Evolutionary conservation across 2,113 vertebrate genomes (phyloP).

Genomic region (Syngnathus floridae): DNA sequence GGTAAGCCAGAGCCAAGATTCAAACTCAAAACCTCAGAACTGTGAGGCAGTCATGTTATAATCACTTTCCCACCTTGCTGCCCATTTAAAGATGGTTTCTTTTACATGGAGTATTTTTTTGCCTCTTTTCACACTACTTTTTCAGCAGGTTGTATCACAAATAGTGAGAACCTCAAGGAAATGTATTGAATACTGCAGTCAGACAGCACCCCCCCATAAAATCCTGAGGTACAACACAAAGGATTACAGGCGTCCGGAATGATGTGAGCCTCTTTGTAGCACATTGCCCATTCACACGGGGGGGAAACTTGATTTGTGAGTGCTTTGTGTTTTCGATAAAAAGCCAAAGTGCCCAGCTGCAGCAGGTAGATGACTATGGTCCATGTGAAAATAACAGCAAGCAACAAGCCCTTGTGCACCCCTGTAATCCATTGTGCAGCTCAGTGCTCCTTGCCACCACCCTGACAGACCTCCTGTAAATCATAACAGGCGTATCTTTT

Average conservation of each 20-base stretch:
- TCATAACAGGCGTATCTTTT: slow-evolving; percentile 61
- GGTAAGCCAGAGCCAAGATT: background rate
- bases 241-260: slow-evolving; percentile 21
- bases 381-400: slow-evolving; percentile 4
- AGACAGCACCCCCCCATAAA: background rate
- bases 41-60: background rate
- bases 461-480: slow-evolving; percentile 21
- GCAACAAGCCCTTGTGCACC: slow-evolving; percentile 12
- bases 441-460: slow-evolving; percentile 29
- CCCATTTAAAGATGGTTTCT: background rate
- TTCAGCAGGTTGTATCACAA: background rate
- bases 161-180: background rate
- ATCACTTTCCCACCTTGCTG: background rate
- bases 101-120: background rate
- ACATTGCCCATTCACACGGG: slow-evolving; percentile 10
- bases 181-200: too few relatives aligned
- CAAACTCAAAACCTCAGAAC: background rate
- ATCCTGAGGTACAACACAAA: slow-evolving; percentile 4
- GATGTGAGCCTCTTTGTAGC: slow-evolving; percentile 15
- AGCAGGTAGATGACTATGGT: slow-evolving; percentile 7
- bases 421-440: slow-evolving; percentile 24
- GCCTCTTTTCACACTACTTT: too few relatives aligned
- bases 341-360: background rate
- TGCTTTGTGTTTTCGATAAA: slow-evolving; percentile 8
- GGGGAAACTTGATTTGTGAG: background rate